A percentile compares a stretch with the other conserved stretches of the same genome.
phyloP scores from a whole-genome alignment of 2,888 invertebrate genomes.

The Aromia moschata region DNA sequence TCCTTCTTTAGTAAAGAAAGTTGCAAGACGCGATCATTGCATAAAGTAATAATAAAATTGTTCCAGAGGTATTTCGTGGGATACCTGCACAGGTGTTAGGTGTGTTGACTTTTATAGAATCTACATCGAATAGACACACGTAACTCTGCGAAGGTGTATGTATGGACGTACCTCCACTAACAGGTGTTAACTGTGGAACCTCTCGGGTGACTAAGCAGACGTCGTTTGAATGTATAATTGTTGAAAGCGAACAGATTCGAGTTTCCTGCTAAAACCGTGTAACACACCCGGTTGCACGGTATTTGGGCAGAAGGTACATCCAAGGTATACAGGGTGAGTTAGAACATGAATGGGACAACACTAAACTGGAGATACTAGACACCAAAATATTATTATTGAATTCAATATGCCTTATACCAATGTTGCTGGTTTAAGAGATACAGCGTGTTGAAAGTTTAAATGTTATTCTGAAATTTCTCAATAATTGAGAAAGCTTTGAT shows the following conservation, averaged over 20 bases:
- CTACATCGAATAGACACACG: constrained; percentile 10
- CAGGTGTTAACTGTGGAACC: constrained; percentile 12
- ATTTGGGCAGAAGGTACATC: too few relatives aligned
- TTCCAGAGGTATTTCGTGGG: constrained; percentile 17
- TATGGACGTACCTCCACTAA: constrained; percentile 5
- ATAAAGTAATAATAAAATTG: constrained; percentile 18
- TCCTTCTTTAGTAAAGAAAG: constrained; percentile 17
- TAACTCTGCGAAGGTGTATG: constrained; percentile 17
- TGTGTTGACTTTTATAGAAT: constrained; percentile 17
- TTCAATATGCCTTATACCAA: too few relatives aligned
- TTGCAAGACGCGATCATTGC: constrained; percentile 9
- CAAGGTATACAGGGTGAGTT: too few relatives aligned
- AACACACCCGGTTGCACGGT: background rate
- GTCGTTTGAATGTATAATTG: constrained; percentile 9
- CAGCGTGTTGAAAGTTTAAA: too few relatives aligned
- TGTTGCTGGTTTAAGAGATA: too few relatives aligned
- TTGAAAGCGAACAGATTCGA: constrained; percentile 1
- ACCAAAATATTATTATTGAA: too few relatives aligned
- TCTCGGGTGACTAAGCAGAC: constrained; percentile 7
- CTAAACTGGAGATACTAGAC: too few relatives aligned
- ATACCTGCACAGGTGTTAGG: constrained; percentile 20
- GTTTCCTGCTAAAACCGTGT: background rate
- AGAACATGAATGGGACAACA: too few relatives aligned
- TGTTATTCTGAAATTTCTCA: too few relatives aligned
- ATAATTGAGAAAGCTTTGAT: too few relatives aligned